Evolutionary conservation across 1,140 invertebrate genomes (phyloP).

Genomic region (Streblospio benedicti): DNA sequence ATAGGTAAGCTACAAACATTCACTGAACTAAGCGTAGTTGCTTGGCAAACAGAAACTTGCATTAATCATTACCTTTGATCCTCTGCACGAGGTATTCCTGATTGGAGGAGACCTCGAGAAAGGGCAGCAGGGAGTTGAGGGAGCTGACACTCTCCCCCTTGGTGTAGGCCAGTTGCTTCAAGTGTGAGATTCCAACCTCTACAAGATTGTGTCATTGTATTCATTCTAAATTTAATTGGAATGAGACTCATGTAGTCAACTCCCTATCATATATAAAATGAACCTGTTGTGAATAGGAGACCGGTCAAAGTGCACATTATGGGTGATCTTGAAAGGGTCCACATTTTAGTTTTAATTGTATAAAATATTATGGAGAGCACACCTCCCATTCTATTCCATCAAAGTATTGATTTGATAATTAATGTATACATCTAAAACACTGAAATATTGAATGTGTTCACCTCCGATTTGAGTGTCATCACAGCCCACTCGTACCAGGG

Average conservation of each 20-base stretch:
- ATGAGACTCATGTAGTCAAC: no score
- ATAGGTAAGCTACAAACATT: no score
- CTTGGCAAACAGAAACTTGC: no score
- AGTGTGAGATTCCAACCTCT: conserved; percentile 43
- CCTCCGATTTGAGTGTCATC: conserved; percentile 63
- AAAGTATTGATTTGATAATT: neutral
- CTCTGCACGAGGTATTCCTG: conserved; percentile 73
- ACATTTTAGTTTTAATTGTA: neutral
- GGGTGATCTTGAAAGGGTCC: no score
- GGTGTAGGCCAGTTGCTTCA: conserved; percentile 50
- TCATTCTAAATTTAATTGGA: no score
- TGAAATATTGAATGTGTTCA: conserved; percentile 19
- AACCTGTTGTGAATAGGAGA: no score
- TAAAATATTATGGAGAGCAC: neutral
- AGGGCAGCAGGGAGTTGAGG: conserved; percentile 62
- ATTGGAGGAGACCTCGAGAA: conserved; percentile 67
- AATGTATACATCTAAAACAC: neutral
- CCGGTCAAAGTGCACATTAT: neutral
- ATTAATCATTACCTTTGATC: conserved; percentile 60
- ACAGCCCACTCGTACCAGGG: conserved; percentile 59
- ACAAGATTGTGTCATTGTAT: conserved; percentile 22
- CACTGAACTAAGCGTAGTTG: no score
- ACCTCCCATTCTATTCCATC: neutral
- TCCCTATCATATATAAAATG: no score
- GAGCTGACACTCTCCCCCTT: conserved; percentile 60